phyloP scores from a whole-genome alignment of 1,140 invertebrate species.

The Oryctes rhinoceros region DNA sequence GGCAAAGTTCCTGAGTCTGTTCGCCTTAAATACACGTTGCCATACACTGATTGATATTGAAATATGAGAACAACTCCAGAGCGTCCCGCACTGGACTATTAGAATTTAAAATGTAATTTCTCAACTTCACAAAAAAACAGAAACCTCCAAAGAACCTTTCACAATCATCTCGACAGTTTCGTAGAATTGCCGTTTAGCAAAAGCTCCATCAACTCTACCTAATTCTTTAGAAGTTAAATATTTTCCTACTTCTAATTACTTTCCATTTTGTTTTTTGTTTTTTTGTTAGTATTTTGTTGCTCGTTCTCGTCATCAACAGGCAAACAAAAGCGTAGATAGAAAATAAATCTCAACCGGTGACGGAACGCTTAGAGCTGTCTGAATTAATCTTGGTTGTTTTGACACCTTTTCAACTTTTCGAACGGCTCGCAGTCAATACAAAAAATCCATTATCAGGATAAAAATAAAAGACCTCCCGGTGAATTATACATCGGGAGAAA shows the following conservation, averaged over 20 bases:
- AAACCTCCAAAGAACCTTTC: too few relatives aligned
- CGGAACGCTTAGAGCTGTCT: background rate
- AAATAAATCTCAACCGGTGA: background rate
- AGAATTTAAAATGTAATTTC: too few relatives aligned
- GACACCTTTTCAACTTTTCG: conserved; percentile 15
- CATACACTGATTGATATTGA: too few relatives aligned
- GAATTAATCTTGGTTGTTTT: conserved; percentile 22
- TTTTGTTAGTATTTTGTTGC: background rate
- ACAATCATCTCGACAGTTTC: too few relatives aligned
- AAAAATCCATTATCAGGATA: conserved; percentile 33
- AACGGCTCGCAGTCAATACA: background rate
- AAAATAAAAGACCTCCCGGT: background rate
- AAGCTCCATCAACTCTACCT: too few relatives aligned
- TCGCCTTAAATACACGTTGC: too few relatives aligned
- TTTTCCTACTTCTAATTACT: background rate
- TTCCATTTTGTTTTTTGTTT: background rate
- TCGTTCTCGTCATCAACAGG: background rate
- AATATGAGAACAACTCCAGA: too few relatives aligned
- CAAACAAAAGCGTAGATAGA: background rate
- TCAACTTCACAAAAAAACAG: too few relatives aligned
- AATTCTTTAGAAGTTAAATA: too few relatives aligned
- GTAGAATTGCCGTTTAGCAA: too few relatives aligned
- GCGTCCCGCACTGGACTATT: too few relatives aligned
- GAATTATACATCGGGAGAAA: conserved; percentile 14
- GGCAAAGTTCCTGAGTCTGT: too few relatives aligned